Evolutionary conservation across 2,113 vertebrate species (phyloP).

Genomic region (Scartelaos histophorus): DNA sequence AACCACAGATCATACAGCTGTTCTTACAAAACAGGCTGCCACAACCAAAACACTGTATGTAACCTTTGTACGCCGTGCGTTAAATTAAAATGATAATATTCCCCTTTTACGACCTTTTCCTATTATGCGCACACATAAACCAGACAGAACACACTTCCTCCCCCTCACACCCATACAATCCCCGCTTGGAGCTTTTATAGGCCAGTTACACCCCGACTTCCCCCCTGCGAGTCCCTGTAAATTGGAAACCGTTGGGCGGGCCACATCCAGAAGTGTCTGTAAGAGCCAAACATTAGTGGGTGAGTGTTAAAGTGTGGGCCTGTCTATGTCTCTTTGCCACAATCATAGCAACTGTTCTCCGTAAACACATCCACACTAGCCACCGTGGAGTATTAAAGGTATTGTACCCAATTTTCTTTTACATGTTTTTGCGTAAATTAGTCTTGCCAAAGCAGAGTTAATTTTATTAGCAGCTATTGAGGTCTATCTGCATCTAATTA

Average conservation of each 20-base stretch:
- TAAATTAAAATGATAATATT: constrained; percentile 42
- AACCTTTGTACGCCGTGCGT: constrained; percentile 1
- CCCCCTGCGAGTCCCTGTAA: constrained; percentile 25
- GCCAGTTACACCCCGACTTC: constrained; percentile 23
- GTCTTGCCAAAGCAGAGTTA: no score
- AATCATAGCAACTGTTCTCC: constrained; percentile 59
- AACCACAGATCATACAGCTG: background rate
- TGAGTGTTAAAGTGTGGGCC: constrained; percentile 2
- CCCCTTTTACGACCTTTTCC: constrained; percentile 23
- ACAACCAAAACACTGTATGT: background rate
- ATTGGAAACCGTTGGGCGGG: constrained; percentile 30
- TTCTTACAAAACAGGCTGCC: background rate
- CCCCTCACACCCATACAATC: constrained; percentile 8
- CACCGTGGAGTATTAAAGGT: constrained; percentile 23
- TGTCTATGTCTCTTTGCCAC: constrained; percentile 30
- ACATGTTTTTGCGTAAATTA: no score
- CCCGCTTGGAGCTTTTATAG: constrained; percentile 25
- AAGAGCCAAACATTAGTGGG: constrained; percentile 17
- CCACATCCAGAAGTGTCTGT: constrained; percentile 45
- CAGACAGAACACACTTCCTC: constrained; percentile 38
- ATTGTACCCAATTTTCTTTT: background rate
- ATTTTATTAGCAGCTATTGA: no score
- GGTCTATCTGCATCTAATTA: no score
- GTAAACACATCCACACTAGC: constrained; percentile 54
- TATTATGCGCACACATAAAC: constrained; percentile 50